Conservation (phyloP, 2,888 invertebrate species). For the Conistra vaccinii region DNA sequence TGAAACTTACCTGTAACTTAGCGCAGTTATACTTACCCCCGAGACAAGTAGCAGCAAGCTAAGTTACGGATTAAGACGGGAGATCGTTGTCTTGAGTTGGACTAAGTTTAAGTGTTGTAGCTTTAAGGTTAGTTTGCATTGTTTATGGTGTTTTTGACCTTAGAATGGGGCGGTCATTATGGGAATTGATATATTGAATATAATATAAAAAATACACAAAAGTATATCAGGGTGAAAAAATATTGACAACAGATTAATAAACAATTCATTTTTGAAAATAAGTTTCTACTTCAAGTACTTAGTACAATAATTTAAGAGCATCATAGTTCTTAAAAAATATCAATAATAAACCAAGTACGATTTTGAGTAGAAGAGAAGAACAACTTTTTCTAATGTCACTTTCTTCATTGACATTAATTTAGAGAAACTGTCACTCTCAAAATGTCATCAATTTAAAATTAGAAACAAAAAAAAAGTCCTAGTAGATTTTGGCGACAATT, state of each 20-base stretch:
- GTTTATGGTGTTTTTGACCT: conserved; percentile 18
- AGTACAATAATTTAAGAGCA: too few species aligned
- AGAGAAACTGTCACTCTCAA: neutral
- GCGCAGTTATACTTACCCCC: conserved; percentile 35
- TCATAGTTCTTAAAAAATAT: too few species aligned
- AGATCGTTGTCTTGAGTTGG: conserved; percentile 47
- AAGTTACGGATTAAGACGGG: conserved; percentile 57
- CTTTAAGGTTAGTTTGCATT: conserved; percentile 5
- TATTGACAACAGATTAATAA: neutral
- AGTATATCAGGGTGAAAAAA: neutral
- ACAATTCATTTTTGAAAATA: too few species aligned
- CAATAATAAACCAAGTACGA: too few species aligned
- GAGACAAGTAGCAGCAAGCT: conserved; percentile 41
- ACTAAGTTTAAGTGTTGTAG: conserved; percentile 38
- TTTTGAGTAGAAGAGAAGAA: neutral
- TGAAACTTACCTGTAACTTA: conserved; percentile 52
- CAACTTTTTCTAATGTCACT: neutral
- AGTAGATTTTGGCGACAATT: neutral
- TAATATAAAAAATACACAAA: too few species aligned
- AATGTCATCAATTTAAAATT: neutral
- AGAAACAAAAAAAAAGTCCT: neutral
- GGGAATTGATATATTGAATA: neutral
- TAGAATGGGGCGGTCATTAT: too few species aligned
- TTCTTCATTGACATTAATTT: neutral
- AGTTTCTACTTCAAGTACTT: neutral